Evolutionary conservation across 1,140 invertebrate species (phyloP).

Genomic region (Camponotus vicinus): DNA sequence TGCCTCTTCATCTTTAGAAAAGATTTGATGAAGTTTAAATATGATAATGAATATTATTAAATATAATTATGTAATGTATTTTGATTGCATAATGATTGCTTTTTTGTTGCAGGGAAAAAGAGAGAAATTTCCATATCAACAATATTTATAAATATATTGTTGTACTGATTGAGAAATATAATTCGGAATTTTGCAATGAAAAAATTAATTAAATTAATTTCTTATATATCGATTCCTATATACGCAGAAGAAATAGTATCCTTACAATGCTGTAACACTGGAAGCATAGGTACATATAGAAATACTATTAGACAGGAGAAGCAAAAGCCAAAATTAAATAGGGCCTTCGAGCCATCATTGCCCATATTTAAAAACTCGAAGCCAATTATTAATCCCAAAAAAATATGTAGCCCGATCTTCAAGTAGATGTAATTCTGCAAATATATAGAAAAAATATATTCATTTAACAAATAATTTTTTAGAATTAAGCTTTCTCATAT

Average conservation of each 20-base stretch:
- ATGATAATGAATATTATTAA: neutral
- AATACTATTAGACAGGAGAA: conserved; percentile 92
- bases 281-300: conserved; percentile 93
- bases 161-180: neutral
- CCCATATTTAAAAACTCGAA: conserved; percentile 90
- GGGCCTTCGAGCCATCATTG: conserved; percentile 91
- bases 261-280: conserved; percentile 92
- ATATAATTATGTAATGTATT: neutral
- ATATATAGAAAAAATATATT: conserved; percentile 56
- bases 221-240: neutral
- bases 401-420: conserved; percentile 88
- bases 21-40: neutral
- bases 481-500: neutral
- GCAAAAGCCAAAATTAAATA: conserved; percentile 94
- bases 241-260: neutral
- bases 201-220: neutral
- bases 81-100: neutral
- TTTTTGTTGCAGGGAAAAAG: neutral
- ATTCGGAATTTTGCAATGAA: neutral
- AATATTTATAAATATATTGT: neutral
- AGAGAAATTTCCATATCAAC: neutral
- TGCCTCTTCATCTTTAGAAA: neutral
- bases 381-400: conserved; percentile 91
- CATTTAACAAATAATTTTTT: neutral
- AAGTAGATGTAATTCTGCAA: conserved; percentile 91